Evolutionary conservation across 2,797 vertebrate genomes (phyloP), one percentile per base, ranked within the genome.

Genomic region (Percopsis omiscomaycus): DNA sequence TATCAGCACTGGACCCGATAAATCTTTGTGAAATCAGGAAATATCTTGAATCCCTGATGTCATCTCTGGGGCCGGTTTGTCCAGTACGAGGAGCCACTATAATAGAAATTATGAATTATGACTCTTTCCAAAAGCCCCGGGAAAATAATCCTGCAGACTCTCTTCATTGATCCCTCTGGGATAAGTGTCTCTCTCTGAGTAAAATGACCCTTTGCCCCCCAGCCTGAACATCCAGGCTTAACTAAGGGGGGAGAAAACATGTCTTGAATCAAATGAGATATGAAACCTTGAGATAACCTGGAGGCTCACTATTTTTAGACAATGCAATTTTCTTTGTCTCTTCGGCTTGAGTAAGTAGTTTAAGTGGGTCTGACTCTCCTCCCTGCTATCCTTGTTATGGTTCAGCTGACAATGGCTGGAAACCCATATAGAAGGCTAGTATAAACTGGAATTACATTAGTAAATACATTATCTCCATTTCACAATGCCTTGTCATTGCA

Each of bases 231-330:
- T 72, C 53, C 51, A 48, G 54, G 27, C 27, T 68, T 68, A 72
- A 82, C 66, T 46, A 64, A 67, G 22, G 22, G 22, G 22, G 59
- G 63, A 56, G 45, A 42, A 71, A 83, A 64, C 51, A 66, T 57
- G 65, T 37, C 53, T 64, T 44, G 59, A 63, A 74, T 83, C 73
- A 70, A 69, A 55, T 71, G 72, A 85, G 78, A 86, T 76, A 72
- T 69, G 60, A 85, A 81, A 79, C 69, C 65, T 50, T 68, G 47
- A 45, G 54, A 78, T 71, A 75, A 86, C 79, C 69, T 72, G 54
- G 48, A 75, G 63, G 74, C 61, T 66, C 28, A 69, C 73, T 83
- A 85, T 83, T 86, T 88, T 84, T 77, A 84, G 74, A 76, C 44
- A 52, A 47, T 60, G 77, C 59, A 1, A 50, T 79, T 79, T 75